A percentile compares a stretch with the other conserved stretches of the same genome.
phyloP scores from a whole-genome alignment of 2,888 invertebrate genomes.

The Sarcophaga carnaria region DNA sequence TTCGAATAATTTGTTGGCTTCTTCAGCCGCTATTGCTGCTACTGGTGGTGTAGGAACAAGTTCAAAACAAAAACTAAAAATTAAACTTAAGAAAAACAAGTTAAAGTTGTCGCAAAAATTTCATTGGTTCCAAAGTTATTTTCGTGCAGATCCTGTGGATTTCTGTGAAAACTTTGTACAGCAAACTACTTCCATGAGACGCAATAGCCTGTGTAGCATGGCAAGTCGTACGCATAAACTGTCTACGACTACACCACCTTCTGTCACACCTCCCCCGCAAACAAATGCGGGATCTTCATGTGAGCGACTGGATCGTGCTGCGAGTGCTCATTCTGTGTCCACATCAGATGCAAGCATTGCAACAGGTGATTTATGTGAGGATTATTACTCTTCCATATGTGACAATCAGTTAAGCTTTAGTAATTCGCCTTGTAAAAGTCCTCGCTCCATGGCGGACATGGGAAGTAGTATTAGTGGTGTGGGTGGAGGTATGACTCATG shows the following conservation, averaged over 20 bases:
- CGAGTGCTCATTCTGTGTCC: constrained; percentile 58
- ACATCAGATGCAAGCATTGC: constrained; percentile 69
- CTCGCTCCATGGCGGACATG: constrained; percentile 73
- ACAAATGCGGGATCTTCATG: constrained; percentile 42
- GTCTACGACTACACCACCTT: constrained; percentile 67
- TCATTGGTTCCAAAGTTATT: constrained; percentile 75
- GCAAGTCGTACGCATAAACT: constrained; percentile 71
- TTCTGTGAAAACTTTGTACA: constrained; percentile 77
- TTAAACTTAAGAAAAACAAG: constrained; percentile 73
- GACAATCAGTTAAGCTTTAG: constrained; percentile 79
- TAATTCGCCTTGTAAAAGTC: constrained; percentile 77
- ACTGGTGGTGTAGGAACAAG: constrained; percentile 62
- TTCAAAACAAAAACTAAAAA: constrained; percentile 72
- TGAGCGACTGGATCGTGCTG: constrained; percentile 50
- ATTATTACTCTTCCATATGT: constrained; percentile 78
- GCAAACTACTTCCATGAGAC: constrained; percentile 73
- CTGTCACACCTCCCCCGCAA: constrained; percentile 52
- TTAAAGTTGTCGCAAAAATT: constrained; percentile 72
- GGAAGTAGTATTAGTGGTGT: constrained; percentile 65
- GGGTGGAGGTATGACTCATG: constrained; percentile 55
- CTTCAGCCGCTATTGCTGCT: constrained; percentile 21
- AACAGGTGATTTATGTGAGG: constrained; percentile 72
- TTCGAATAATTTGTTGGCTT: constrained; percentile 9
- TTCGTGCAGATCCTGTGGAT: constrained; percentile 76
- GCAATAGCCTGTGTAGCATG: constrained; percentile 73